phyloP scores from a whole-genome alignment of 2,888 invertebrate genomes.

The Campaea margaritaria region DNA sequence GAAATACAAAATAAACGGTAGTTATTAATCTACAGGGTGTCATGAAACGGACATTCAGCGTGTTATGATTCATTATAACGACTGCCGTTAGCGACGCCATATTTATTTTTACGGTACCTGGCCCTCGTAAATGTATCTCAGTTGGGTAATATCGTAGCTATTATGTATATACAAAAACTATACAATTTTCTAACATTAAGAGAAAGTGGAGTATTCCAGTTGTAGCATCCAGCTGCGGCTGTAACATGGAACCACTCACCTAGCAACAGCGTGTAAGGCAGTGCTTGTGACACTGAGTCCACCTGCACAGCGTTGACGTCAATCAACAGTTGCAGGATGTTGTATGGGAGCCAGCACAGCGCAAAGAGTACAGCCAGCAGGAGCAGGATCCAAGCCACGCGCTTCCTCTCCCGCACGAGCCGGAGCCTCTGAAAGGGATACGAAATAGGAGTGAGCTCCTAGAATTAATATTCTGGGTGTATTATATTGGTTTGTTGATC shows the following conservation, averaged over 20 bases:
- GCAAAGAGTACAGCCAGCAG: slow-evolving; percentile 90
- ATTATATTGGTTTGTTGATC: too few relatives aligned
- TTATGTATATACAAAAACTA: not conserved
- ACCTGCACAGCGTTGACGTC: slow-evolving; percentile 84
- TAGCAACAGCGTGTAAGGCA: slow-evolving; percentile 88
- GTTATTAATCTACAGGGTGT: slow-evolving; percentile 9
- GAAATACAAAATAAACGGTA: not conserved
- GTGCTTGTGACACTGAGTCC: slow-evolving; percentile 69
- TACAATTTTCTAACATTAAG: too few relatives aligned
- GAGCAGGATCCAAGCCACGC: slow-evolving; percentile 91
- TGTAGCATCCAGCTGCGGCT: too few relatives aligned
- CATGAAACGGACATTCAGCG: slow-evolving; percentile 2
- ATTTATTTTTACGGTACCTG: slow-evolving; percentile 8
- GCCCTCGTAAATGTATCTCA: slow-evolving; percentile 11
- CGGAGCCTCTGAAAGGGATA: slow-evolving; percentile 58
- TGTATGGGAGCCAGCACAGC: slow-evolving; percentile 92
- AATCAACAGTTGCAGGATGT: slow-evolving; percentile 87
- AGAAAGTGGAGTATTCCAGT: too few relatives aligned
- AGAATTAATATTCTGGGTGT: too few relatives aligned
- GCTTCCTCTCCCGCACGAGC: slow-evolving; percentile 79
- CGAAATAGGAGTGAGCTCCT: not conserved
- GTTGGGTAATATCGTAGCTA: not conserved
- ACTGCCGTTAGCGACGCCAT: slow-evolving; percentile 11
- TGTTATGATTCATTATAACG: slow-evolving; percentile 17
- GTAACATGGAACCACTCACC: slow-evolving; percentile 55